Conservation (phyloP, 2,797 vertebrate genomes). For the Melanotaenia maccullochi region DNA sequence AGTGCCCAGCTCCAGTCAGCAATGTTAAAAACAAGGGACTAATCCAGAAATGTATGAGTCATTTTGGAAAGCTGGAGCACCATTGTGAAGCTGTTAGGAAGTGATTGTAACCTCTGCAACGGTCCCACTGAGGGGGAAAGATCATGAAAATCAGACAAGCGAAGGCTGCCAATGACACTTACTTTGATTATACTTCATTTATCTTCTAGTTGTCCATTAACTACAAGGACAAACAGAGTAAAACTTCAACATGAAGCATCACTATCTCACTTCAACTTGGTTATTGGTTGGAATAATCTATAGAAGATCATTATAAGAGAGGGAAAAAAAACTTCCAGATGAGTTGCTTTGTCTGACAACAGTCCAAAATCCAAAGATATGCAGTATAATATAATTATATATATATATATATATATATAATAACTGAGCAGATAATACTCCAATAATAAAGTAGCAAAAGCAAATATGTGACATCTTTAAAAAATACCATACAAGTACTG, state of each 20-base stretch:
- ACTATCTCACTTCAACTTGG: neutral
- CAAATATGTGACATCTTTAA: neutral
- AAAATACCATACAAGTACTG: no score
- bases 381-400: neutral
- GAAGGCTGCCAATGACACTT: neutral
- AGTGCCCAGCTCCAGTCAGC: no score
- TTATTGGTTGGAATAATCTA: neutral
- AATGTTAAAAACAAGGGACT: no score
- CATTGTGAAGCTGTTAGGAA: no score
- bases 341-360: neutral
- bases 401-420: no score
- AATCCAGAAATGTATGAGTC: no score
- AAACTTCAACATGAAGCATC: neutral
- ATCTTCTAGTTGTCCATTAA: neutral
- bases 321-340: neutral
- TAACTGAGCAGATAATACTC: neutral
- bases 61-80: no score
- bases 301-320: no score
- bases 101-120: no score
- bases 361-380: conserved; percentile 2
- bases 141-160: no score
- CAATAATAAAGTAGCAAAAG: neutral
- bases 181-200: neutral
- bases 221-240: neutral
- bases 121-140: no score